Evolutionary conservation across 2,113 vertebrate genomes (phyloP), one percentile per base, ranked within the genome.

Genomic region (Nymphicus hollandicus): DNA sequence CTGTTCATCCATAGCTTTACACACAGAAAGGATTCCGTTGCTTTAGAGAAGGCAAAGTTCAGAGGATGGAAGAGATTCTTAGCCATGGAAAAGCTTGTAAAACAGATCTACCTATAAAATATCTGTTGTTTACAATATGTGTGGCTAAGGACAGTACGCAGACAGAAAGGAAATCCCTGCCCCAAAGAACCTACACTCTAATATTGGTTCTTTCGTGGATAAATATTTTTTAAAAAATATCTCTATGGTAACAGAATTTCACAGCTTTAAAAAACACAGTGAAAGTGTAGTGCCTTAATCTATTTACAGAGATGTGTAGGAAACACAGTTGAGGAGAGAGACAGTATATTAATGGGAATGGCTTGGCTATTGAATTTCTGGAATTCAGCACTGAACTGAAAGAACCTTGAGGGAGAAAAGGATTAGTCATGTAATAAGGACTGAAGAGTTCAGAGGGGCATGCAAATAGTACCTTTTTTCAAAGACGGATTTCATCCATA

Each of bases 301-400:
- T 98, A 98, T 98, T 98, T 98, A 98, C 98, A 98, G 95, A 96
- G 33, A 96, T 93, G 92, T 98, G 97, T 97, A 98, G 96, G 97
- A 97, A 98, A 98, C 94, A 98, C 90, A 97, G 97, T 95, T 96
- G 97, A 96, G 91, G 94, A 96, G 97, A 97, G 60, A 96, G 95
- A 92, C 91, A 88, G 94, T 96, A 83, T 97, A 97, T 95, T 96
- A 98, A 97, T 82, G 64, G 89, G 86, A 97, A 94, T 88, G 87
- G 70, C 72, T 97, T 97, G 87, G 82, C 89, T 94, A 95, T 94
- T 93, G 83, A 68, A 88, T 84, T 95, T 91, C 77, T 86, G 71
- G 87, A 96, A 95, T 82, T 87, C 60, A 91, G 65, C 74, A 86
- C 72, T 37, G 7, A 89, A 91, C 46, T 87, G 72, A 91, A 95